These are phyloP conservation scores for Clarias batrachus DNA, from an alignment of 2,113 vertebrate genomes.

Conservation along the genomic window DNA sequence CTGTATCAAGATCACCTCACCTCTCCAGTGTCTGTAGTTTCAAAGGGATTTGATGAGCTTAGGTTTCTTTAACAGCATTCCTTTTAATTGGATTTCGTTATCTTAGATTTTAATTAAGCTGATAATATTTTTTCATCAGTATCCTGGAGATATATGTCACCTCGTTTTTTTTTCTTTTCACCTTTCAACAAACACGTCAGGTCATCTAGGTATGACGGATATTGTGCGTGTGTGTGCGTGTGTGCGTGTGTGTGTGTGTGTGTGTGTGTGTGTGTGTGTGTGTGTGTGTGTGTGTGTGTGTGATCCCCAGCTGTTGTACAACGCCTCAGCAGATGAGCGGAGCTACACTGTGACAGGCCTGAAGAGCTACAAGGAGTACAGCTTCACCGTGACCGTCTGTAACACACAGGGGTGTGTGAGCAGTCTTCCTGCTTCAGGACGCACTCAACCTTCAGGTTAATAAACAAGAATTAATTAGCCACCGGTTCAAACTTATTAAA, in stretches of 20 bases:
- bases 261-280: slow-evolving; percentile 26
- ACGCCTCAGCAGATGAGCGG: slow-evolving; percentile 67
- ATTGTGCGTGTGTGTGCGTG: neutral
- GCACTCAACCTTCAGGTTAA: slow-evolving; percentile 84
- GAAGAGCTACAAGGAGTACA: slow-evolving; percentile 78
- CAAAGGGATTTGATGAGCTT: slow-evolving; percentile 51
- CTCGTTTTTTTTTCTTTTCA: neutral
- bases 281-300: slow-evolving; percentile 19
- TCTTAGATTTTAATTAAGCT: slow-evolving; percentile 51
- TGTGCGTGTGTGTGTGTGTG: neutral
- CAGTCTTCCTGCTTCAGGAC: slow-evolving; percentile 74
- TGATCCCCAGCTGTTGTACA: slow-evolving; percentile 75
- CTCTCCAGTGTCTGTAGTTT: slow-evolving; percentile 31
- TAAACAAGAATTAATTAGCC: neutral
- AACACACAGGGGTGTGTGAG: slow-evolving; percentile 80
- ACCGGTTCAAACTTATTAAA: neutral
- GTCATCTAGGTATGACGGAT: slow-evolving; percentile 33
- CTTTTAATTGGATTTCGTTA: slow-evolving; percentile 55
- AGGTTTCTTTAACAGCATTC: slow-evolving; percentile 46
- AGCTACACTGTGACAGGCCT: slow-evolving; percentile 71
- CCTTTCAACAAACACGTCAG: slow-evolving; percentile 41
- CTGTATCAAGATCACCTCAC: slow-evolving; percentile 47
- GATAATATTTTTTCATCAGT: slow-evolving; percentile 45
- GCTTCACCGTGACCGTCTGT: slow-evolving; percentile 85
- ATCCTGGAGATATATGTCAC: slow-evolving; percentile 28